These are phyloP conservation scores for Branchipolynoe longqiensis DNA, from an alignment of 2,888 invertebrate species.

Conservation along the genomic window DNA sequence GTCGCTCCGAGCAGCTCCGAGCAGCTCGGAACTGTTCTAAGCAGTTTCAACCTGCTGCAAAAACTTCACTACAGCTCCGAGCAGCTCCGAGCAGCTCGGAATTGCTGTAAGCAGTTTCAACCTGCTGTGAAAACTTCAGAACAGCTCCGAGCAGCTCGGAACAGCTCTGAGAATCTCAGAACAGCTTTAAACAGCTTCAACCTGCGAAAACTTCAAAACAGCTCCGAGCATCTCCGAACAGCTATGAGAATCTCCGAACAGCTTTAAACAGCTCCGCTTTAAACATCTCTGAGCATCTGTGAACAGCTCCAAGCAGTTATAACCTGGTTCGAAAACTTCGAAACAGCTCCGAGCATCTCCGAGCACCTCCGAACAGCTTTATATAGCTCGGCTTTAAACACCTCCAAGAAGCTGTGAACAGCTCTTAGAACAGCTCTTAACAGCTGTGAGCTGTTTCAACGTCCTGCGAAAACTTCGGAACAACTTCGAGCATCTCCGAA, in stretches of 20 bases:
- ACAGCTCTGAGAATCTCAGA: neutral
- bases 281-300: neutral
- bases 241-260: neutral
- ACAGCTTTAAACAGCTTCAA: neutral
- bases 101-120: neutral
- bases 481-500: neutral
- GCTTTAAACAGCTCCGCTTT: no score
- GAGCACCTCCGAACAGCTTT: neutral
- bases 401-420: neutral
- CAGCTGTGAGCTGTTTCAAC: neutral
- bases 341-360: neutral
- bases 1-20: conserved; percentile 70
- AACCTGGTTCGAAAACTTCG: neutral
- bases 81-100: neutral
- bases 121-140: neutral
- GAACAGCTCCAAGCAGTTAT: neutral
- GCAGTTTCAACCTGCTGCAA: neutral
- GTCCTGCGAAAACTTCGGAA: neutral
- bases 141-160: neutral
- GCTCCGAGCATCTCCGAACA: neutral
- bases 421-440: neutral
- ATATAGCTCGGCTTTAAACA: neutral
- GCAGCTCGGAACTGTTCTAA: neutral
- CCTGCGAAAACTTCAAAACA: neutral
- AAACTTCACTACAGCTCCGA: neutral